phyloP scores from a whole-genome alignment of 64 coral and sea anemone species.

The Actinia tenebrosa region DNA sequence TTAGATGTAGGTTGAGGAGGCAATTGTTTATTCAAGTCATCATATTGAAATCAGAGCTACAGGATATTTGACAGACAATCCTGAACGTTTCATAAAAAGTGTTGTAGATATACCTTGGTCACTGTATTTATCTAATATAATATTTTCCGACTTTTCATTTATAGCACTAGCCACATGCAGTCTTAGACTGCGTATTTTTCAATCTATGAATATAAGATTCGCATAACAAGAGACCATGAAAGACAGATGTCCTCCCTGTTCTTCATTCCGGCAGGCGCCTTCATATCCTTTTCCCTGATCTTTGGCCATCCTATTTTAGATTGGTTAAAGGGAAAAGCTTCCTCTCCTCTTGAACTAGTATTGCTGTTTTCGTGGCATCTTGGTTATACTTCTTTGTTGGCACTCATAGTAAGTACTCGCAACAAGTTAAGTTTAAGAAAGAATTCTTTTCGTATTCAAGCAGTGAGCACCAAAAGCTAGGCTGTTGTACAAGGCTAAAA shows the following conservation, averaged over 20 bases:
- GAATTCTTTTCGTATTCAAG: too few relatives aligned
- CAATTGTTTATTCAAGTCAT: constrained; percentile 52
- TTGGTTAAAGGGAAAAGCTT: neutral
- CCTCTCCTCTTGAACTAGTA: neutral
- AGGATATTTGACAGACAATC: constrained; percentile 53
- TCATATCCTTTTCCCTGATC: neutral
- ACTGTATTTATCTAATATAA: constrained; percentile 29
- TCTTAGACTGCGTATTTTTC: too few relatives aligned
- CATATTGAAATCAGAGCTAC: constrained; percentile 44
- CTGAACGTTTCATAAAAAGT: constrained; percentile 60
- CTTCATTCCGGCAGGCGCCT: neutral
- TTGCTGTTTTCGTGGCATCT: neutral
- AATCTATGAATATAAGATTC: too few relatives aligned
- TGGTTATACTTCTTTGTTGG: neutral
- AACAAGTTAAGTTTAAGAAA: too few relatives aligned
- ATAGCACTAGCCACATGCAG: too few relatives aligned
- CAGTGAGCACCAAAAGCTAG: too few relatives aligned
- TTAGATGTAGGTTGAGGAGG: constrained; percentile 47
- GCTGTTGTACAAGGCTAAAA: too few relatives aligned
- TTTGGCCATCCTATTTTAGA: neutral
- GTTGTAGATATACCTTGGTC: constrained; percentile 33
- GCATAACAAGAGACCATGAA: too few relatives aligned
- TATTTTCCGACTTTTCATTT: too few relatives aligned
- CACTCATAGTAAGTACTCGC: neutral
- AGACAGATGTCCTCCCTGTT: too few relatives aligned